phyloP scores from a whole-genome alignment of 1,140 invertebrate species.

The Tachypleus tridentatus region DNA sequence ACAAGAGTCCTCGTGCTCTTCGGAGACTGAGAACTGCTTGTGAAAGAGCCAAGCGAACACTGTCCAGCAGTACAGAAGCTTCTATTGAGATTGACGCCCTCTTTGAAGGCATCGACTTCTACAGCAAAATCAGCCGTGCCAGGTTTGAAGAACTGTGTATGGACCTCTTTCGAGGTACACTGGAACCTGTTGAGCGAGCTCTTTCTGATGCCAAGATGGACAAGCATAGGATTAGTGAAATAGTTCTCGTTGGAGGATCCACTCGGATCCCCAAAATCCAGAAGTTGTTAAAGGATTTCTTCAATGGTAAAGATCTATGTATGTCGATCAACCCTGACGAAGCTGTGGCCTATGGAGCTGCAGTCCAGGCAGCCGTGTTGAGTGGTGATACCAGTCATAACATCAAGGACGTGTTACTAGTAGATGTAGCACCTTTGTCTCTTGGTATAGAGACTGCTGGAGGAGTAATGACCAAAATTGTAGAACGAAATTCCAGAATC shows the following conservation, averaged over 20 bases:
- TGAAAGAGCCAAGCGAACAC: slow-evolving; percentile 88
- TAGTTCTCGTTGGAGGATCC: slow-evolving; percentile 40
- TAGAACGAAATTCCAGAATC: slow-evolving; percentile 51
- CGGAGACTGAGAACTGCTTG: slow-evolving; percentile 84
- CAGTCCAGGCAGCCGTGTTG: slow-evolving; percentile 41
- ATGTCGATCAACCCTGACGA: slow-evolving; percentile 47
- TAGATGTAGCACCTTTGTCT: slow-evolving; percentile 33
- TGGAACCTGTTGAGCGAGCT: slow-evolving; percentile 28
- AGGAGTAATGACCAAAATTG: slow-evolving; percentile 51
- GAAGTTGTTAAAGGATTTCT: slow-evolving; percentile 28
- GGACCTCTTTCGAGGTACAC: slow-evolving; percentile 28
- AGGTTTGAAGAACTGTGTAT: slow-evolving; percentile 37
- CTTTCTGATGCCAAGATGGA: slow-evolving; percentile 37
- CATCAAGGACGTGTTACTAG: slow-evolving; percentile 32
- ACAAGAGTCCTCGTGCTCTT: slow-evolving; percentile 76
- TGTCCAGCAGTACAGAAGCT: slow-evolving; percentile 88
- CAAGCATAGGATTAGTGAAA: slow-evolving; percentile 36
- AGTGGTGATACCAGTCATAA: slow-evolving; percentile 29
- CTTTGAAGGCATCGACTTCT: slow-evolving; percentile 50
- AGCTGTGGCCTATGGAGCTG: slow-evolving; percentile 46
- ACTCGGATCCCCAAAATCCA: slow-evolving; percentile 37
- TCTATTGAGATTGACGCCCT: slow-evolving; percentile 34
- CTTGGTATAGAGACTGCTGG: slow-evolving; percentile 49
- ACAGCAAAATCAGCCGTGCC: slow-evolving; percentile 34
- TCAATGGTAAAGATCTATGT: slow-evolving; percentile 48